Evolutionary conservation across 2,113 vertebrate genomes (phyloP).

Genomic region (Carlito syrichta): DNA sequence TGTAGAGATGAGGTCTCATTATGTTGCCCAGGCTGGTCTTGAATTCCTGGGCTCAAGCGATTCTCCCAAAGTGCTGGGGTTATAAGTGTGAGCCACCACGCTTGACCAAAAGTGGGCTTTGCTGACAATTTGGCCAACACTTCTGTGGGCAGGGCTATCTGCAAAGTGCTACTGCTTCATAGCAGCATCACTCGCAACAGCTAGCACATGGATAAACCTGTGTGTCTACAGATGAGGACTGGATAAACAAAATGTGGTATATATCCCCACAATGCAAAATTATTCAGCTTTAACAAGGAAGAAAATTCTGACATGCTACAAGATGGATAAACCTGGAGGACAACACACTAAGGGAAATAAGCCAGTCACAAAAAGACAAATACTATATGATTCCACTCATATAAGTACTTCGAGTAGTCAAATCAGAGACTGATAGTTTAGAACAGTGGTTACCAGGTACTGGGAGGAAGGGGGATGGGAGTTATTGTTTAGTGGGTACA

Average conservation of each 20-base stretch:
- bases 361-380: background rate
- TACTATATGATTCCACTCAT: background rate
- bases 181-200: rapidly evolving
- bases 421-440: background rate
- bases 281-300: background rate
- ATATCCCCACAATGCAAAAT: rapidly evolving
- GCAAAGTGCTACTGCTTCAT: background rate
- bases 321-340: background rate
- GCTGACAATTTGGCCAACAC: background rate
- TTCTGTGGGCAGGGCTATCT: background rate
- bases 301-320: background rate
- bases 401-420: background rate
- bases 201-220: background rate
- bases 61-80: too few relatives aligned
- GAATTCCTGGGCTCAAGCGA: too few relatives aligned
- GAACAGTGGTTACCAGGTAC: background rate
- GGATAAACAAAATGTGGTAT: background rate
- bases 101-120: too few relatives aligned
- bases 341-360: background rate
- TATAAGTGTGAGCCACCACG: too few relatives aligned
- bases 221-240: rapidly evolving
- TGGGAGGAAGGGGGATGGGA: background rate
- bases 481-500: background rate
- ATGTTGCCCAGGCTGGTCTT: too few relatives aligned
- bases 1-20: too few relatives aligned